Base-by-base conservation (phyloP, 1,140 invertebrate genomes). In the Camponotus floridanus region DNA sequence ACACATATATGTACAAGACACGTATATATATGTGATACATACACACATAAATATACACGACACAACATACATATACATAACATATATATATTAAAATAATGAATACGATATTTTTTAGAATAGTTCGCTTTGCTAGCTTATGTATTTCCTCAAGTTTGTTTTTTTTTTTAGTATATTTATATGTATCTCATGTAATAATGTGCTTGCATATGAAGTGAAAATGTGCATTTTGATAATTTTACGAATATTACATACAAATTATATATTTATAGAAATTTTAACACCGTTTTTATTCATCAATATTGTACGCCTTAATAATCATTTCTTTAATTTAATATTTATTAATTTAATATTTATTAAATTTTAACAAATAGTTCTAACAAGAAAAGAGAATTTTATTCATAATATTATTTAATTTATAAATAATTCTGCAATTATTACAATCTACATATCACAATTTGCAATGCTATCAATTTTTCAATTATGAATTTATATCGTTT, bases 41-140 rank as follows among this genome's bases (percentile, higher is more conserved):
- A 48, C 13, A 45, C 11, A 68, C 21, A 42, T 48, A 48, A 3
- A 11, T 45, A 45, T 9, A 11, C 9, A 45, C 42, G 13, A 26
- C 26, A 26, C 26, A 13, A 45, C 11, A 15, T 48, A 15, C 45
- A 48, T 48, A 48, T 4, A 26, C 26, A 1, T 1, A 26, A 48
- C 8, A 48, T 13, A 13, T 51, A 51, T 4, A 51, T 51, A 51
- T 51, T 5, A 61, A 81, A 73, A 48, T 73, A 61, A 81, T 61
- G n/a, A 61, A 11, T 73, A 59, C 9, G 9, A 59, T 71, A 70
- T 48, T 36, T 61, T 42, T 73, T 83, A 62, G 39, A 74, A 18
- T 61, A 83, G 55, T n/a, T 74, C 3, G 68, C 68, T 83, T 74
- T 48, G 57, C 18, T 15, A 21, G 31, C 62, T 65, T 78, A 61